These are phyloP conservation scores for Apodemus speciosus DNA, from an alignment of 2,113 vertebrate species.

Conservation along the genomic window DNA sequence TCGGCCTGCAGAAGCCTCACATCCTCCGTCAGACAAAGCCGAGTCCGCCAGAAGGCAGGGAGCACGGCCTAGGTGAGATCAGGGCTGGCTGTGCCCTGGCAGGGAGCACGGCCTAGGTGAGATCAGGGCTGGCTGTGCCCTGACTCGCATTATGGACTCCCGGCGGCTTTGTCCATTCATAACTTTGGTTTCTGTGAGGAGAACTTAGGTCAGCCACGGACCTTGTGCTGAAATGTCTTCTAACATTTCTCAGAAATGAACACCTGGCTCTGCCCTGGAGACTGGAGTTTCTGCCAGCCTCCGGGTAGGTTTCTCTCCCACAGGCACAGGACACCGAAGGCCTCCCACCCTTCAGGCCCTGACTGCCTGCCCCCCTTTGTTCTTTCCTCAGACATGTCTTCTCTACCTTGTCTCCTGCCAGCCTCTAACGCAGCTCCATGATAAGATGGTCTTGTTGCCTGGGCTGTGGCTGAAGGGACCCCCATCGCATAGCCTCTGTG, in stretches of 20 bases:
- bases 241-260: background rate
- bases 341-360: background rate
- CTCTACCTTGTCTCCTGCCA: background rate
- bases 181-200: background rate
- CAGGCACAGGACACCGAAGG: rapidly evolving
- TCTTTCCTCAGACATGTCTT: background rate
- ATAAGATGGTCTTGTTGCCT: background rate
- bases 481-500: background rate
- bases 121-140: too few relatives aligned
- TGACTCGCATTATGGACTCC: background rate
- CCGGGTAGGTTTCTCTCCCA: background rate
- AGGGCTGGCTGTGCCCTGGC: background rate
- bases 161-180: background rate
- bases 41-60: background rate
- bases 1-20: background rate
- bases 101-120: rapidly evolving
- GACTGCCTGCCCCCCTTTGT: background rate
- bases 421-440: rapidly evolving
- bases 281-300: background rate
- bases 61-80: rapidly evolving
- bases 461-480: background rate
- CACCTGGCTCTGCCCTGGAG: rapidly evolving
- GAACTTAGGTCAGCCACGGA: background rate
- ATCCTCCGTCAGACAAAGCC: background rate
- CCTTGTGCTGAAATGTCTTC: background rate